Evolutionary conservation across 1,140 invertebrate species (phyloP), one percentile per base, ranked within the genome.

Genomic region (Brachionus rotundiformis): DNA sequence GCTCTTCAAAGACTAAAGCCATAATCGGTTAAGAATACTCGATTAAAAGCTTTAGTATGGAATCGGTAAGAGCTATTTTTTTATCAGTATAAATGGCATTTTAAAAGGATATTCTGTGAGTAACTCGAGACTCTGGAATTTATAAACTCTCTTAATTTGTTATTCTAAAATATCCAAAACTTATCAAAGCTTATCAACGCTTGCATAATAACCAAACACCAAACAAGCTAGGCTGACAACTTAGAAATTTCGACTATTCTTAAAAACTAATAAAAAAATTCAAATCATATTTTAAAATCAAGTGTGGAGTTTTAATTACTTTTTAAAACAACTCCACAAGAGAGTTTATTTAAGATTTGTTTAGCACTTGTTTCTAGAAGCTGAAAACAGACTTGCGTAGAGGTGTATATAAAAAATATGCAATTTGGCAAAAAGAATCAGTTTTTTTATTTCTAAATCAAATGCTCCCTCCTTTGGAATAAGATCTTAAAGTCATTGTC

Each of bases 161-260:
- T 63, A 63, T 63, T 63, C 59, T 63, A 68, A 68, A 33, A 16
- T 68, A 68, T 16, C n/a, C 31, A 68, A 68, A 68, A 68, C 11
- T 33, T 33, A 68, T 68, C 59, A 68, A 68, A 49, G 16, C 63
- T 68, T 68, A 68, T 68, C 63, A 68, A 16, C 27, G 29, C 29
- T 68, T 68, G 63, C 63, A 68, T 68, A 68, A 68, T 68, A 68
- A 68, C n/a, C 63, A 13, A 68, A 11, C 63, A 68, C 63, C 63
- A 68, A 33, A 33, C 8, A 68, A 68, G 31, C 63, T 68, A n/a
- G 31, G 63, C 27, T 68, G 63, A 68, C 63, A 68, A 68, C 63
- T 68, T 33, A 33, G 27, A 68, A 19, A 68, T 68, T 33, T 68
- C 7, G 29, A 68, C 27, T 31, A 68, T 68, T 68, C 63, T 63